Conservation (phyloP, 2,888 invertebrate species). For the Oscheius sp. region DNA sequence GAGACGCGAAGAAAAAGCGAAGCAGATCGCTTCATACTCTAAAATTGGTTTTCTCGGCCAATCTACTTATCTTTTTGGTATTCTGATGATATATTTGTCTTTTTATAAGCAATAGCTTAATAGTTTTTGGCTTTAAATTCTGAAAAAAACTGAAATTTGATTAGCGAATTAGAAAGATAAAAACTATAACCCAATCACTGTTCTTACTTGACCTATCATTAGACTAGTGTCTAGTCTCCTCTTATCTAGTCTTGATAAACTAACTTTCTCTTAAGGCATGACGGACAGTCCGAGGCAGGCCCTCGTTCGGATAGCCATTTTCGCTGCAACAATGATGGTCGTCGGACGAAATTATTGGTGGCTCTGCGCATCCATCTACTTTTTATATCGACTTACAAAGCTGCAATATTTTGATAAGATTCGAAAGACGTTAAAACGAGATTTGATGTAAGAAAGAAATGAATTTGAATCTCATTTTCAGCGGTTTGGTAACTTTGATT, state of each 20-base stretch:
- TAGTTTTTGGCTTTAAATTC: neutral
- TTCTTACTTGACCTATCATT: no score
- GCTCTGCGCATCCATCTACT: conserved; percentile 17
- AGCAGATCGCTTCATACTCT: no score
- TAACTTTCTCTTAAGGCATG: neutral
- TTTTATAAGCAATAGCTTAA: neutral
- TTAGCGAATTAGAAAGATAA: no score
- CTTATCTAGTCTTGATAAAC: neutral
- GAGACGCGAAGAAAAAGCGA: no score
- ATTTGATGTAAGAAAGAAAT: conserved; percentile 56
- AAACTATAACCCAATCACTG: no score
- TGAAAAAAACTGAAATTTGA: neutral
- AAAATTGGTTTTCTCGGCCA: no score
- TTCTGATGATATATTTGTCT: neutral
- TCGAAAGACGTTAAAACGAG: conserved; percentile 58
- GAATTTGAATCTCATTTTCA: conserved; percentile 30
- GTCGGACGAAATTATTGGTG: conserved; percentile 34
- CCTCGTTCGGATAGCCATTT: conserved; percentile 45
- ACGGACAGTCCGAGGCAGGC: conserved; percentile 49
- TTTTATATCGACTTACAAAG: conserved; percentile 22
- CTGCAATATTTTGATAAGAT: conserved; percentile 26
- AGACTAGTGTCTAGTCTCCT: no score
- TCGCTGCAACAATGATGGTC: conserved; percentile 45
- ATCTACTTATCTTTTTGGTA: neutral
- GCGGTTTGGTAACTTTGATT: conserved; percentile 58